Percentiles rank a stretch among this genome's conserved stretches.
Conservation (phyloP, 2,888 invertebrate species). For the Osmoderma eremita region DNA sequence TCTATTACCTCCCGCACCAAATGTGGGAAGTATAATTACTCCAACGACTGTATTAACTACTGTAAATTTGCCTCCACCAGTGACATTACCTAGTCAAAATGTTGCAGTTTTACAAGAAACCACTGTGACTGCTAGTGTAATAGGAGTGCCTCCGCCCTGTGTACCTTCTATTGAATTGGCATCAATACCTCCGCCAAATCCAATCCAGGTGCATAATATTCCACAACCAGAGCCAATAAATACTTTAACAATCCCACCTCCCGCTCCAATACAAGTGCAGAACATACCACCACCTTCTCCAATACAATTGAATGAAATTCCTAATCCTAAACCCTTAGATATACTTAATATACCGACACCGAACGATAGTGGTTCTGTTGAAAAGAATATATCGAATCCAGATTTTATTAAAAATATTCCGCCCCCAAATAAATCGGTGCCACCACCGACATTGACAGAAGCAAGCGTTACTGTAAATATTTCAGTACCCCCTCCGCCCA, state of each 20-base stretch:
- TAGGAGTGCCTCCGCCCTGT: constrained; percentile 56
- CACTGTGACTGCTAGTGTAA: constrained; percentile 44
- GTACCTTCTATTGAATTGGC: constrained; percentile 60
- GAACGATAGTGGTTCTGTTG: constrained; percentile 52
- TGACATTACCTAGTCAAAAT: constrained; percentile 42
- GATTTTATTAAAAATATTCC: constrained; percentile 63
- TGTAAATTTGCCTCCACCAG: constrained; percentile 57
- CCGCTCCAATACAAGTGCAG: constrained; percentile 66
- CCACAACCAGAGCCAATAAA: constrained; percentile 69
- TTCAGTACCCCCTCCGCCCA: constrained; percentile 51
- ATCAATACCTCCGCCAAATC: constrained; percentile 63
- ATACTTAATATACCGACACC: constrained; percentile 68
- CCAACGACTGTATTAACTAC: constrained; percentile 56
- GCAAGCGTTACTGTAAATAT: constrained; percentile 52
- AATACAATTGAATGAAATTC: constrained; percentile 70
- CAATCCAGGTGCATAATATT: constrained; percentile 63
- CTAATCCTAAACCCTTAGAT: constrained; percentile 71
- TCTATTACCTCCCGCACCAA: constrained; percentile 47
- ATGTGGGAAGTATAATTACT: constrained; percentile 46
- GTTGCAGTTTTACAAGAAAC: constrained; percentile 41
- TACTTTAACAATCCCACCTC: constrained; percentile 63
- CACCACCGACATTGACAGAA: constrained; percentile 59
- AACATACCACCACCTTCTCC: constrained; percentile 72
- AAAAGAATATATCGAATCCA: constrained; percentile 56
- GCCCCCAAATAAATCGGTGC: constrained; percentile 62